Conservation (phyloP, 2,797 vertebrate species). For the Euthynnus affinis region DNA sequence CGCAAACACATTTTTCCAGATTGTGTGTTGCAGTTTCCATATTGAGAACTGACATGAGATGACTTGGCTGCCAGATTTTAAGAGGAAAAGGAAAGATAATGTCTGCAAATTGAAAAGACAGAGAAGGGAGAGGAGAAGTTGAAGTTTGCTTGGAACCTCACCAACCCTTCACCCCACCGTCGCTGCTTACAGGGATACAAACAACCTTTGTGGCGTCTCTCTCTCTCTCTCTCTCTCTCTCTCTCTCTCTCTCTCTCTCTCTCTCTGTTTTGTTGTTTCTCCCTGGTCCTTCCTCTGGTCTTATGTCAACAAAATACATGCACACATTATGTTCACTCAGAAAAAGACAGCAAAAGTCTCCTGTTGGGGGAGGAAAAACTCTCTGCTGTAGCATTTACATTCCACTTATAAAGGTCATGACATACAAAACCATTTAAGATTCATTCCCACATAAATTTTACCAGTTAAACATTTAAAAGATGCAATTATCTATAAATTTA, state of each 20-base stretch:
- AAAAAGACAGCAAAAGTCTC: not conserved
- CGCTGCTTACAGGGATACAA: slow-evolving; percentile 60
- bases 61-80: not conserved
- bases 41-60: not conserved
- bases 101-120: slow-evolving; percentile 47
- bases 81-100: not conserved
- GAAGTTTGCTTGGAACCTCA: slow-evolving; percentile 77
- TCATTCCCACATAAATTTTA: not conserved
- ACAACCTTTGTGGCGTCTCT: slow-evolving; percentile 71
- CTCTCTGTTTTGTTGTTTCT: too few relatives aligned
- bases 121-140: slow-evolving; percentile 43
- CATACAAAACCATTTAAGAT: not conserved
- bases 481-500: not conserved
- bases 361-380: not conserved
- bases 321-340: too few relatives aligned
- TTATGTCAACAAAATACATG: slow-evolving; percentile 13
- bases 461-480: not conserved
- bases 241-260: not conserved
- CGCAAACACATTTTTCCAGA: not conserved
- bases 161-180: slow-evolving; percentile 70
- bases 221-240: not conserved
- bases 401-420: not conserved
- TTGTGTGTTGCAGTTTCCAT: not conserved
- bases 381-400: not conserved
- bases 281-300: slow-evolving; percentile 30